Base-by-base conservation (phyloP, 2,113 vertebrate species). In the Callipepla californica region DNA sequence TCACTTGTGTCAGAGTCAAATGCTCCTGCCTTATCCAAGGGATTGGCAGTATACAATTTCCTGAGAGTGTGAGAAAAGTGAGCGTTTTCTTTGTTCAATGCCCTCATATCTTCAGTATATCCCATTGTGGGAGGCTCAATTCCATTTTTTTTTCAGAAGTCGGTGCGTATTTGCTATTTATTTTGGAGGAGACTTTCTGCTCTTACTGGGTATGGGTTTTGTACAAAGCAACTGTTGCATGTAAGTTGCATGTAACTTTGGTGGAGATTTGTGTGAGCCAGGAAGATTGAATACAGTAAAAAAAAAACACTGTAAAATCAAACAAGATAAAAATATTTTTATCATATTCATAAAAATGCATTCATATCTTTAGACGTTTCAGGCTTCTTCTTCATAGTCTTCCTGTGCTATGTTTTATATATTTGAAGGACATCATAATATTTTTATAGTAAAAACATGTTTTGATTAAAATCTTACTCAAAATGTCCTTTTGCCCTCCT, bases 391-490 rank as follows among this genome's bases (percentile, higher is more conserved):
- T 86, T 94, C 88, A 66, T 61, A 88, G 87, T 93, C 88, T 96
- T 95, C 72, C 58, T 89, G 84, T 66, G 68, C 85, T 94, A 25
- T 91, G 95, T 82, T 96, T 96, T 92, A 85, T 93, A 58, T 92
- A 59, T 91, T 95, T 96, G 84, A 96, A 95, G 95, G 95, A 95
- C 88, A 95, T 95, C 2, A 97, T 95, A 96, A 96, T 95, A 96
- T 97, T 97, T 96, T 89, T 91, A 96, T 95, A 96, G 85, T 94
- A 93, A 95, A 95, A 93, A 94, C 85, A 89, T 96, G 92, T 96
- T 96, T 96, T 97, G 83, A 50, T 94, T 96, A 95, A 95, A 96
- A 88, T 90, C 78, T 89, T 95, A 90, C 80, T 96, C 95, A 95
- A 55, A 95, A 89, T 89, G 90, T 88, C 94, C 95, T 89, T 96